Percentiles rank a stretch among this genome's conserved stretches.
Evolutionary conservation across 1,140 invertebrate genomes (phyloP).

Genomic region (Cepaea nemoralis): DNA sequence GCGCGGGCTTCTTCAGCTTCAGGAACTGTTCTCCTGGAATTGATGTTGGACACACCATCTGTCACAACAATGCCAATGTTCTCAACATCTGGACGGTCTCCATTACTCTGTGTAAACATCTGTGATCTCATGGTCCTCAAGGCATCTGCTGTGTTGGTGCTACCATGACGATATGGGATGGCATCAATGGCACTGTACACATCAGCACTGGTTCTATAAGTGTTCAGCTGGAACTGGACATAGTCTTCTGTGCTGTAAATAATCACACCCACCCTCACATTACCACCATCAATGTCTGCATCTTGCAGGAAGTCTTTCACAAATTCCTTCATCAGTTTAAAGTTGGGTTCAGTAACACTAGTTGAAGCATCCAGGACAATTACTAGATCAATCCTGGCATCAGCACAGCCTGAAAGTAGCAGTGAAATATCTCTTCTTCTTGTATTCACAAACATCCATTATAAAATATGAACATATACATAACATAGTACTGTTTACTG

Average conservation of each 20-base stretch:
- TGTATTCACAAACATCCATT: no score
- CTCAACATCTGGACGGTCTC: conserved; percentile 25
- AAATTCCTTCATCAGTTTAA: conserved; percentile 34
- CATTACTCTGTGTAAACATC: conserved; percentile 12
- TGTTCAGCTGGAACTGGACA: conserved; percentile 30
- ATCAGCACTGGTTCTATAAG: not conserved
- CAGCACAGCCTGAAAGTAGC: conserved; percentile 14
- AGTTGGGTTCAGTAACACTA: conserved; percentile 30
- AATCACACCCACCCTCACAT: conserved; percentile 21
- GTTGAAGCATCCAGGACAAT: conserved; percentile 29
- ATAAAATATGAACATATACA: no score
- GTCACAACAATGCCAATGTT: conserved; percentile 24
- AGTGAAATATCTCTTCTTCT: not conserved
- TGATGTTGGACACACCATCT: conserved; percentile 29
- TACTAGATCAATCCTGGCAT: conserved; percentile 22
- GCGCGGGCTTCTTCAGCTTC: conserved; percentile 27
- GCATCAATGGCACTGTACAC: conserved; percentile 25
- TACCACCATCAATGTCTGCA: conserved; percentile 20
- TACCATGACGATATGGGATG: conserved; percentile 19
- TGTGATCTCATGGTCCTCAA: conserved; percentile 4
- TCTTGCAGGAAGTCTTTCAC: conserved; percentile 23
- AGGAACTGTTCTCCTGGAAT: conserved; percentile 16
- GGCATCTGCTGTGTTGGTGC: conserved; percentile 29
- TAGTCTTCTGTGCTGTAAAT: conserved; percentile 20
- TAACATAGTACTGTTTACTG: no score